These are phyloP conservation scores for Drosophila koepferae DNA, from an alignment of 2,888 invertebrate species.

Conservation along the genomic window DNA sequence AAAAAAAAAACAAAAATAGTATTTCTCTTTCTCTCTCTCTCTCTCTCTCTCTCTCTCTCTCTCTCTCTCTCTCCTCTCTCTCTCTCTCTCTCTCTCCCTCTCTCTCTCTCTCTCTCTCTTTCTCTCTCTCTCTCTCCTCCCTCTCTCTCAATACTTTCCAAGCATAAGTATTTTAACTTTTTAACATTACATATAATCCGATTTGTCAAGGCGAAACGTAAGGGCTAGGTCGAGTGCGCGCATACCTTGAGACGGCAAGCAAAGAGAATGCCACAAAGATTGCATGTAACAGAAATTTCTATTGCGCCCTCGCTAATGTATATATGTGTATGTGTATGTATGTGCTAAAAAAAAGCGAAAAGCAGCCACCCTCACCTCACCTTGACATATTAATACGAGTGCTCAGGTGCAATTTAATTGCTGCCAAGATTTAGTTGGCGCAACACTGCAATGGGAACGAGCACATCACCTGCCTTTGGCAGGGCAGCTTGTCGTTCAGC, in stretches of 20 bases:
- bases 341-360: constrained; percentile 66
- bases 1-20: no score
- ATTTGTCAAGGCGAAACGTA: constrained; percentile 19
- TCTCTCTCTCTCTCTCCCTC: no score
- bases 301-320: constrained; percentile 3
- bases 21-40: no score
- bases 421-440: constrained; percentile 72
- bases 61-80: no score
- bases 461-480: neutral
- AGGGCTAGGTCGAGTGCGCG: constrained; percentile 12
- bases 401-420: constrained; percentile 80
- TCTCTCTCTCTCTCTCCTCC: no score
- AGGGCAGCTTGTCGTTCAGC: neutral
- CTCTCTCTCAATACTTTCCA: neutral
- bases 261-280: constrained; percentile 2
- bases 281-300: constrained; percentile 14
- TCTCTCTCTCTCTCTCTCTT: no score
- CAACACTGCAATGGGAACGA: neutral
- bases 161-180: neutral
- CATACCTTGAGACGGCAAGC: constrained; percentile 3
- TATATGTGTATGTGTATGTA: constrained; percentile 22
- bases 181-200: constrained; percentile 36
- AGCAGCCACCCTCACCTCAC: constrained; percentile 77
- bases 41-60: no score
- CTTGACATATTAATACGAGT: constrained; percentile 74